Percentiles rank a stretch among this genome's conserved stretches.
Conservation (phyloP, 2,888 invertebrate species). For the Pristionchus entomophagus region DNA sequence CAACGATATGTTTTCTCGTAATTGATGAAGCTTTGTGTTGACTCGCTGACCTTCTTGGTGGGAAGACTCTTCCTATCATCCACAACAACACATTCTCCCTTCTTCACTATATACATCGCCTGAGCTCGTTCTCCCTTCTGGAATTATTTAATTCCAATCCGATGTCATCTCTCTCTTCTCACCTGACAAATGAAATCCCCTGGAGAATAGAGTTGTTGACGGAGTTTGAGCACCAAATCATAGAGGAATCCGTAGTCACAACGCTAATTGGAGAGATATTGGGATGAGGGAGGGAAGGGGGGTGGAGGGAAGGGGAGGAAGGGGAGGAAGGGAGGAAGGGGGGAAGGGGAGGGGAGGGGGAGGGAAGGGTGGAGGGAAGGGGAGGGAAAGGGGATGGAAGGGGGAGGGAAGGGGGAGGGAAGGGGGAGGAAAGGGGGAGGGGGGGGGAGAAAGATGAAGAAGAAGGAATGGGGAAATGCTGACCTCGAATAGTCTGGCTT, state of each 20-base stretch:
- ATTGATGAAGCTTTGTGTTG: background rate
- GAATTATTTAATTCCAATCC: background rate
- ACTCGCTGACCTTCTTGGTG: background rate
- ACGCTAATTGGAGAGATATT: slow-evolving; percentile 34
- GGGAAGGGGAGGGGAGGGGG: no score
- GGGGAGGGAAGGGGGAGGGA: no score
- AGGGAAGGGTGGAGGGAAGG: no score
- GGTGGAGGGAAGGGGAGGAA: no score
- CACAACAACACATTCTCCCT: slow-evolving; percentile 59
- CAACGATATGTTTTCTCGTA: background rate
- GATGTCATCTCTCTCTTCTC: no score
- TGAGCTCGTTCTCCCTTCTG: slow-evolving; percentile 48
- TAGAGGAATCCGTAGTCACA: slow-evolving; percentile 68
- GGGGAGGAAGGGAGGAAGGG: no score
- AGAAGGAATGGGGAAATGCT: no score
- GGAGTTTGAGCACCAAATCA: slow-evolving; percentile 69
- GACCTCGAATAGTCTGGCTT: slow-evolving; percentile 61
- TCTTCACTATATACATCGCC: slow-evolving; percentile 72
- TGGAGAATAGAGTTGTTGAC: slow-evolving; percentile 71
- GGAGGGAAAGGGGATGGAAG: no score
- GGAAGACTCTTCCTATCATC: slow-evolving; percentile 49
- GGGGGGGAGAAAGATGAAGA: no score
- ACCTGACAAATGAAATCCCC: slow-evolving; percentile 68
- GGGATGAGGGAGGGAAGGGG: slow-evolving; percentile 12
- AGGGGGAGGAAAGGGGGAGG: no score